These are phyloP conservation scores for Anoura caudifer DNA, from an alignment of 2,113 vertebrate genomes.

Conservation along the genomic window DNA sequence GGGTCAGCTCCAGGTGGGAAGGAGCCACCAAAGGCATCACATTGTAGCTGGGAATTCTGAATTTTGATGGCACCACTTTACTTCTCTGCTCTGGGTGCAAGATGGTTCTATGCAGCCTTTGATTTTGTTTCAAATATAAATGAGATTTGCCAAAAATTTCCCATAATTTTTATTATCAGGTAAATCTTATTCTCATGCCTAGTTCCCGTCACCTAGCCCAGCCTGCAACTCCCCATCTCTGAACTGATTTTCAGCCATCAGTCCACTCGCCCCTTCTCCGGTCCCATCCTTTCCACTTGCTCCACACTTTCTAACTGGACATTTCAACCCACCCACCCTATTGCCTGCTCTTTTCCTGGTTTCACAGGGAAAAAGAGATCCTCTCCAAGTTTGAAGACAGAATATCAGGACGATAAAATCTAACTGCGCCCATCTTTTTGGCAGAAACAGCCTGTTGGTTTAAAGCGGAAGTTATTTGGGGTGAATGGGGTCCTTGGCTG, in stretches of 20 bases:
- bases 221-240: not conserved
- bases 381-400: not conserved
- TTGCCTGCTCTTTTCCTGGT: not conserved
- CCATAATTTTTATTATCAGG: not conserved
- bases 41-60: no score
- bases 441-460: not conserved
- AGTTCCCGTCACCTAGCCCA: no score
- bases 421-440: not conserved
- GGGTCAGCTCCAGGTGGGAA: not conserved
- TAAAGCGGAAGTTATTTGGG: not conserved
- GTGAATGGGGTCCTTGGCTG: not conserved
- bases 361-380: not conserved
- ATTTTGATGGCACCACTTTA: not conserved
- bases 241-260: no score
- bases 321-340: not conserved
- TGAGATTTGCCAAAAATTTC: no score
- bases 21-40: no score
- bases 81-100: not conserved
- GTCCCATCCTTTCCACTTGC: not conserved
- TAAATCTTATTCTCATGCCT: no score
- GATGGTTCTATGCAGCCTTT: not conserved
- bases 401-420: not conserved
- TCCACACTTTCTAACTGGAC: not conserved
- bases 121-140: no score
- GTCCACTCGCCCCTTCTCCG: not conserved